These are phyloP conservation scores for Alloscopus bannaensis DNA, from an alignment of 2,888 invertebrate genomes.

Conservation along the genomic window DNA sequence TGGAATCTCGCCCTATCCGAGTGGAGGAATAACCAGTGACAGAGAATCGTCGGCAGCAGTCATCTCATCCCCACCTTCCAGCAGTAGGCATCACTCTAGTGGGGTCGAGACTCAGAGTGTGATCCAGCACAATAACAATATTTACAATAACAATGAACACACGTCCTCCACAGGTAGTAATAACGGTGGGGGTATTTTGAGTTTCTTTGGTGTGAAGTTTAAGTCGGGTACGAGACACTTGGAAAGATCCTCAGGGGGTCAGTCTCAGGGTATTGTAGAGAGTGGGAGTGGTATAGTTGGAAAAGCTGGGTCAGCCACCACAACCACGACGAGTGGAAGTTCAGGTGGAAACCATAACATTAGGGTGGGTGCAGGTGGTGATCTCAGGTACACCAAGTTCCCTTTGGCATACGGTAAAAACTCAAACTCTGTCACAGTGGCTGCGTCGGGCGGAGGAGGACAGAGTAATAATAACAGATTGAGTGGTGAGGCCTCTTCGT, in stretches of 20 bases:
- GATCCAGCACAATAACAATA: conserved; percentile 34
- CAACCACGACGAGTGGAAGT: background rate
- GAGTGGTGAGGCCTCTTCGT: conserved; percentile 9
- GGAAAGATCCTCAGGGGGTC: conserved; percentile 56
- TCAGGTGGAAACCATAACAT: conserved; percentile 46
- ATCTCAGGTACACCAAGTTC: conserved; percentile 71
- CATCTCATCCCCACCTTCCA: conserved; percentile 2
- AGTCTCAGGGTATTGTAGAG: conserved; percentile 3
- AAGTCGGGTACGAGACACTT: conserved; percentile 71
- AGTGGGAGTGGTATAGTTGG: background rate
- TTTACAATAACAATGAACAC: conserved; percentile 34
- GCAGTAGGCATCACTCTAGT: background rate
- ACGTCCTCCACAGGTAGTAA: conserved; percentile 19
- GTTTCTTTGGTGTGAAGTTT: conserved; percentile 69
- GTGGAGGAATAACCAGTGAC: conserved; percentile 24
- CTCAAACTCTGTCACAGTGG: conserved; percentile 25
- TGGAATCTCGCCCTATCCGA: conserved; percentile 51
- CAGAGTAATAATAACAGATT: conserved; percentile 29
- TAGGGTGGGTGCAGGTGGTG: conserved; percentile 35
- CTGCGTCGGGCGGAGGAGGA: conserved; percentile 25
- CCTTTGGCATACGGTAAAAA: conserved; percentile 62
- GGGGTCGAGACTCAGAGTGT: conserved; percentile 13
- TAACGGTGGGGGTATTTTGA: conserved; percentile 67
- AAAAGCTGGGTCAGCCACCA: conserved; percentile 20
- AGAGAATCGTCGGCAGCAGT: background rate